Conservation (phyloP, 2,113 vertebrate genomes). For the Xiphophorus maculatus region DNA sequence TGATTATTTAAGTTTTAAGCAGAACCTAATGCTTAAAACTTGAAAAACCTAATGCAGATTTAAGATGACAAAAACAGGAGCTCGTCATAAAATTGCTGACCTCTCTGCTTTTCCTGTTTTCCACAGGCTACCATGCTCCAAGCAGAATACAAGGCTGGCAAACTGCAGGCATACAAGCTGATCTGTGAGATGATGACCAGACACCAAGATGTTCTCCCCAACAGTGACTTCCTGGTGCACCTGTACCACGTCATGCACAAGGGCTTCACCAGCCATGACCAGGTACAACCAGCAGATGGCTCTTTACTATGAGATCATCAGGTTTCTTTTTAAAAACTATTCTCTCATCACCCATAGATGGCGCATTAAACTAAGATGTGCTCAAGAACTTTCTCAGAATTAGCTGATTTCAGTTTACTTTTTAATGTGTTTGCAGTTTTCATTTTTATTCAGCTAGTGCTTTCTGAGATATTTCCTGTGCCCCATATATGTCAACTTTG, state of each 20-base stretch:
- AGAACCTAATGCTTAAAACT: too few species aligned
- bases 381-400: background rate
- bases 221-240: conserved; percentile 93
- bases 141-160: conserved; percentile 91
- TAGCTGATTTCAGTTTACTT: conserved; percentile 4
- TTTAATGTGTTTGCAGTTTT: conserved; percentile 4
- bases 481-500: background rate
- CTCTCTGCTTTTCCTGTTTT: background rate
- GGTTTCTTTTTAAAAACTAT: background rate
- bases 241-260: conserved; percentile 95
- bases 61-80: too few species aligned
- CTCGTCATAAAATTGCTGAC: background rate
- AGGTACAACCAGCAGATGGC: conserved; percentile 82
- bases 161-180: conserved; percentile 92
- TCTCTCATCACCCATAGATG: conserved; percentile 49
- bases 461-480: background rate
- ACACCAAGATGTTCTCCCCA: conserved; percentile 95
- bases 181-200: conserved; percentile 98
- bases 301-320: background rate
- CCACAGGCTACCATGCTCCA: conserved; percentile 90
- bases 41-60: background rate
- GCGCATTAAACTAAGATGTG: conserved; percentile 32
- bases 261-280: conserved; percentile 91
- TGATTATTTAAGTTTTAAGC: background rate
- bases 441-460: conserved; percentile 10